Evolutionary conservation across 2,888 invertebrate genomes (phyloP), one percentile per base, ranked within the genome.

Genomic region (Aphidoletes aphidimyza): DNA sequence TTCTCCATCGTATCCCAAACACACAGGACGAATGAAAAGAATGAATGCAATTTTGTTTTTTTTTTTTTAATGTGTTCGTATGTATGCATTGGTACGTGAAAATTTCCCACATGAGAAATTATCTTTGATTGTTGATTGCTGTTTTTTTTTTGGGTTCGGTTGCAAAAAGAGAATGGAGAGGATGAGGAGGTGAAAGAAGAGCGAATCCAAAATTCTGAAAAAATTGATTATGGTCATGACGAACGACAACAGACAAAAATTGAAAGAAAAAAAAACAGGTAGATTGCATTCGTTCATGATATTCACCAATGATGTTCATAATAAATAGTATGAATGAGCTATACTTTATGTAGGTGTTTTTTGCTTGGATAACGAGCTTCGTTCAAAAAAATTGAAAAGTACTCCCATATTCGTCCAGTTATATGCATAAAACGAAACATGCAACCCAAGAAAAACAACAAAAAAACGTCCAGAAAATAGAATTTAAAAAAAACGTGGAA

Each of bases 1-100:
- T 69, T 69, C 54, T 69, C 69, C 34, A 69, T n/a, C 69, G 34
- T 69, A 69, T 30, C 34, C n/a, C n/a, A n/a, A n/a, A 26, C 0
- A 34, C 34, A 9, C 30, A 69, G 34, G 3, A 34, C 9, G 11
- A 26, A 54, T 54, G 54, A 69, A 34, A 30, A 30, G 34, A 69
- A 69, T 69, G 69, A 30, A 69, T 69, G 69, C 69, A 69, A 69
- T 69, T 69, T 81, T 81, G 36, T 78, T 36, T 86, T 86, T 87
- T 81, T 81, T 81, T 78, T 36, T 86, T 86, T 87, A 86, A 86
- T 87, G 86, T 86, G 85, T 86, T 86, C 86, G n/a, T 1, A 69
- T 30, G 11, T 69, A 69, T 69, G 69, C 69, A 69, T 69, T 69
- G 69, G 30, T 69, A 14, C 30, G 69, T 34, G 47, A 69, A 69